Base-by-base conservation (phyloP, 2,113 vertebrate species). In the Solenodon paradoxus region DNA sequence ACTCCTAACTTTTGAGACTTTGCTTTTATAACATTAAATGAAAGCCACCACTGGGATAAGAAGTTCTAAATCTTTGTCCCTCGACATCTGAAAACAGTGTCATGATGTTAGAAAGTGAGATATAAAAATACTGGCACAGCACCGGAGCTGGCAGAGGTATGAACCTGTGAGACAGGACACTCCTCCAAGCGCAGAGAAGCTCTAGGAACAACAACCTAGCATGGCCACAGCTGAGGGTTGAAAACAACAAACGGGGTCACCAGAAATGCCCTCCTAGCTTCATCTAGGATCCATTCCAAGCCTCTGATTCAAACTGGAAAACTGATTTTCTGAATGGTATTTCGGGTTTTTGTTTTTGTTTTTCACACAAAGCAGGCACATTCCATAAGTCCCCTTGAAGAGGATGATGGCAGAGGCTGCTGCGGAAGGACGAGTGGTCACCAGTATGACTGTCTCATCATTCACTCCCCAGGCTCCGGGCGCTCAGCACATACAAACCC, bases 381-480 rank as follows among this genome's bases (percentile, higher is more conserved):
- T 83, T 88, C 49, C 42, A n/a, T 66, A 91, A 79, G 10, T 84
- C 75, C 59, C 63, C 71, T 94, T 96, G 88, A 96, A 95, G 95
- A 94, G 47, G 59, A 93, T 93, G 96, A 92, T 53, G 80, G 79
- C 93, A 91, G 83, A 95, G 38, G 94, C 79, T 95, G n/a, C n/a
- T n/a, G 38, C 92, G 63, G 51, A 35, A 95, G 88, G 94, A 88
- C 51, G 79, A 94, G 93, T 85, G 94, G 97, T 94, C 96, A 94
- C 90, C 68, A 90, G 87, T 71, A 92, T 92, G 92, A 95, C 94
- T 97, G 95, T 92, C 95, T 97, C 92, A 95, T 97, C 84, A 68
- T 45, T 88, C 51, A 24, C 88, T 95, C 94, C 78, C 88, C 92
- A 90, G 96, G 95, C 5, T 0, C 35, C 51, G 24, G 90, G 38